Percentiles rank a stretch among this genome's conserved stretches.
Conservation (phyloP, 2,888 invertebrate species). For the Eupithecia tripunctaria region DNA sequence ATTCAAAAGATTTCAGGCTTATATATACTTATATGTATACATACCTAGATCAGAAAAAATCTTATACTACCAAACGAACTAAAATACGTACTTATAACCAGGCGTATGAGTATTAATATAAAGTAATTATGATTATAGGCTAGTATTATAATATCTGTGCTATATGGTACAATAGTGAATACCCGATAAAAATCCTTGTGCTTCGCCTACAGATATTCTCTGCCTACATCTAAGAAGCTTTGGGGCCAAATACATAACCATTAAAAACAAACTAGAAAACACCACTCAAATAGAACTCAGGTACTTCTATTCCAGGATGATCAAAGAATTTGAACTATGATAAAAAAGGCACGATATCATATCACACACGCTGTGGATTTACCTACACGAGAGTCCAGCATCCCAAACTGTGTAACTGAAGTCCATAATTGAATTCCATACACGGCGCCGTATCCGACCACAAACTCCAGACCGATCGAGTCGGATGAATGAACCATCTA, state of each 20-base stretch:
- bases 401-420: slow-evolving; percentile 62
- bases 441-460: slow-evolving; percentile 52
- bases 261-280: not conserved
- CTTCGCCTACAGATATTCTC: not conserved
- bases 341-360: slow-evolving; percentile 6
- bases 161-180: not conserved
- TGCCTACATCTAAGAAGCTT: not conserved
- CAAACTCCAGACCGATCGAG: slow-evolving; percentile 9
- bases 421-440: slow-evolving; percentile 76
- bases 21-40: too few relatives aligned
- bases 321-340: not conserved
- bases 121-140: too few relatives aligned
- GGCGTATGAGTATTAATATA: too few relatives aligned
- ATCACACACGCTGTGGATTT: slow-evolving; percentile 39
- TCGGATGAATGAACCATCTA: not conserved
- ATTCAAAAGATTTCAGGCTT: too few relatives aligned
- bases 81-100: too few relatives aligned
- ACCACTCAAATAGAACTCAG: not conserved
- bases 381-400: slow-evolving; percentile 45
- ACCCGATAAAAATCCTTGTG: not conserved
- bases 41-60: too few relatives aligned
- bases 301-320: not conserved
- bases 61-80: too few relatives aligned
- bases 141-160: too few relatives aligned
- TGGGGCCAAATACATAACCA: not conserved